A percentile compares a stretch with the other conserved stretches of the same genome.
phyloP scores from a whole-genome alignment of 2,113 vertebrate genomes.

The Muntiacus muntjak region DNA sequence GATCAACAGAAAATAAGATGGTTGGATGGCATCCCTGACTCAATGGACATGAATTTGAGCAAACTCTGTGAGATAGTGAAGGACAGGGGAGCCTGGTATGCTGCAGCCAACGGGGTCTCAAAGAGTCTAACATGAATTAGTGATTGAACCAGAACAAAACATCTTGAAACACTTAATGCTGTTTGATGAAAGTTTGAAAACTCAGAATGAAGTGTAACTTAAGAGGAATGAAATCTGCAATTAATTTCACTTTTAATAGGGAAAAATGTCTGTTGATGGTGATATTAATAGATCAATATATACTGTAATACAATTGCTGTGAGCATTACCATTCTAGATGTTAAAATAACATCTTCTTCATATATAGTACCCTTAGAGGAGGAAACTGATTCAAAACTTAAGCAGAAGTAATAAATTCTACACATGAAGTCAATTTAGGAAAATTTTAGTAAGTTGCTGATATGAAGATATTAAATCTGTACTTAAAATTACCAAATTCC shows the following conservation, averaged over 20 bases:
- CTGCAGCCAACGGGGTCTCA: background rate
- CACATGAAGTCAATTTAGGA: background rate
- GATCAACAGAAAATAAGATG: background rate
- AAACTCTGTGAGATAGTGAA: background rate
- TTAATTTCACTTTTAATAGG: background rate
- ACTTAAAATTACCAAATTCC: background rate
- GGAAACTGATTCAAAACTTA: background rate
- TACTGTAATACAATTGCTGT: background rate
- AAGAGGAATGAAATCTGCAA: slow-evolving; percentile 27
- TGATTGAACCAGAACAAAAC: background rate
- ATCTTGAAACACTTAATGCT: background rate
- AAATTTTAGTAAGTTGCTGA: background rate
- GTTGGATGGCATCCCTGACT: accelerated
- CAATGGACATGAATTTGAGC: background rate
- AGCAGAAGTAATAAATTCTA: background rate
- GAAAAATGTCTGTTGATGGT: background rate
- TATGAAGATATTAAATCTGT: background rate
- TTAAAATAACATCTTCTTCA: background rate
- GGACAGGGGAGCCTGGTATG: background rate
- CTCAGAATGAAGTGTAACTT: background rate
- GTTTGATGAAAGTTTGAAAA: background rate
- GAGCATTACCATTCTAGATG: background rate
- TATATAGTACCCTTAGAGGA: background rate
- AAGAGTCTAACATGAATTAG: background rate
- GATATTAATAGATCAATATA: background rate